These are phyloP conservation scores for Malaclemys terrapin DNA, from an alignment of 2,113 vertebrate species.

Conservation along the genomic window DNA sequence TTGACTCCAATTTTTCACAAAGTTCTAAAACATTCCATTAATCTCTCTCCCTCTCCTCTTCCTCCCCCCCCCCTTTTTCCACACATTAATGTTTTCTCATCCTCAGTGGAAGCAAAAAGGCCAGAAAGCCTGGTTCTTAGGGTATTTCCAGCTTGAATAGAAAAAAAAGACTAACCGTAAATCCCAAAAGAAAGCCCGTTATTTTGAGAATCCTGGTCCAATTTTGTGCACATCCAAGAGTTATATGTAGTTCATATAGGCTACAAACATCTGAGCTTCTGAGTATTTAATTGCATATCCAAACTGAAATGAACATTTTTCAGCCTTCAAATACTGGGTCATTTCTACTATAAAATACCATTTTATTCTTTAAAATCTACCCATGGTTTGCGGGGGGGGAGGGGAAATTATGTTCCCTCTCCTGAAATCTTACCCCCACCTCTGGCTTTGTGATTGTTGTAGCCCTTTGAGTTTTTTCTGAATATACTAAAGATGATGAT, in stretches of 20 bases:
- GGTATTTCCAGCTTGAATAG: background rate
- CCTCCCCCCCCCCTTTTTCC: background rate
- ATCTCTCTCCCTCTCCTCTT: background rate
- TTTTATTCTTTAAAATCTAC: background rate
- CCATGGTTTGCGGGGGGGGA: background rate
- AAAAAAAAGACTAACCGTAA: background rate
- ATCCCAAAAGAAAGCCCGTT: background rate
- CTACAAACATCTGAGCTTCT: background rate
- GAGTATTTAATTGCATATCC: background rate
- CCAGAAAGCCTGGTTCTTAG: background rate
- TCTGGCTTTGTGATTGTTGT: background rate
- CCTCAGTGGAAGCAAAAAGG: background rate
- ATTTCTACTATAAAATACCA: background rate
- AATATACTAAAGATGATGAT: background rate
- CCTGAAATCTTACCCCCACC: background rate
- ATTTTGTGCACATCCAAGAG: background rate
- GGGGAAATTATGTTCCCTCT: fast-evolving
- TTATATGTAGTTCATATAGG: background rate
- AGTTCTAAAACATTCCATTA: background rate
- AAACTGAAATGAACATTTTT: background rate
- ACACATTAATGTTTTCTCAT: background rate
- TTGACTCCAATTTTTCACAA: background rate
- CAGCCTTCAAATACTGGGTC: background rate
- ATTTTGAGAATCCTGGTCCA: background rate
- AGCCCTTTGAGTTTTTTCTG: background rate